Evolutionary conservation across 1,140 invertebrate genomes (phyloP), one percentile per base, ranked within the genome.

Genomic region (Triops cancriformis): DNA sequence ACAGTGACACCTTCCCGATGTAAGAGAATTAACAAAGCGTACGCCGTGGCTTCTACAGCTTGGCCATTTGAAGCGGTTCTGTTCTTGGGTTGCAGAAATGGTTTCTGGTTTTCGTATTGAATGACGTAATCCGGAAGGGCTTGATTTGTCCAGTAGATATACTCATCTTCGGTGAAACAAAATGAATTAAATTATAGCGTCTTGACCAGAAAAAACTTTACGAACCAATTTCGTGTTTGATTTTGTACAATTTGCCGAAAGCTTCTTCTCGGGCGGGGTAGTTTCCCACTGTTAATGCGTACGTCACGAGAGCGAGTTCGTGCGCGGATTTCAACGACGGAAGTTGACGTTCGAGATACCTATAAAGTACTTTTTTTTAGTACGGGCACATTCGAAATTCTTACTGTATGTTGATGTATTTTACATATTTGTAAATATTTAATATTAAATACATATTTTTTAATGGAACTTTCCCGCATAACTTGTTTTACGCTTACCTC

Each of bases 1-100:
- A 82, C 79, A 12, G 83, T 83, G 31, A 87, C 80, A 3, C 86
- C 87, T 45, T 87, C 86, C 14, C 84, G 80, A 4, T 82, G 81
- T 11, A 87, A 81, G 76, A 88, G 86, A 1, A 86, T 85, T 77
- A 90, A 81, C 3, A 91, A 82, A 5, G 88, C 89, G 82, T 89
- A 90, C 0, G 88, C 85, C 1, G 89, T 89, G 0, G 88, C 84
- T 81, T 89, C 88, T 0, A 89, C 84, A 6, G 86, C 86, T 18
- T 85, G 77, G 3, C 86, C 84, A 78, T 87, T 85, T 80, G 82
- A 83, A 80, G 82, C 82, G 75, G 82, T 83, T 80, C 83, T 84
- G 26, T 83, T 80, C 78, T 86, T 84, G 0, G 87, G 85, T 76
- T 85, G 82, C 26, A 84, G 80, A 76, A 87, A 87, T 37, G 86